Percentiles rank a stretch among this genome's conserved stretches.
Evolutionary conservation across 1,140 invertebrate species (phyloP).

Genomic region (Sycobia sp.): DNA sequence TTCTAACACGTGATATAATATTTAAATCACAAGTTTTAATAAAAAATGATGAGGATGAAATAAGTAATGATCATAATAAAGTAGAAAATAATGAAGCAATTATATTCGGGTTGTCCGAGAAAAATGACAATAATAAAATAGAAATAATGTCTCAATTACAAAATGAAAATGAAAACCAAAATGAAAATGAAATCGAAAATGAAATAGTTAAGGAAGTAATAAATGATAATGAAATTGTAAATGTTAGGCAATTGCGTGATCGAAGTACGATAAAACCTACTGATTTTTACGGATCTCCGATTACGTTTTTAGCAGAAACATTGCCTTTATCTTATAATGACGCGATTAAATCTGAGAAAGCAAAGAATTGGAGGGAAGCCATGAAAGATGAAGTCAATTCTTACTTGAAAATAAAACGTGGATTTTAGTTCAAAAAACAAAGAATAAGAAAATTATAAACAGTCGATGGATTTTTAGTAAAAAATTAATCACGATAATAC

Average conservation of each 20-base stretch:
- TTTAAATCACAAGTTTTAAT: conserved; percentile 14
- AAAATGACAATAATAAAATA: neutral
- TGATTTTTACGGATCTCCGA: conserved; percentile 23
- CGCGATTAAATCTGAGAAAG: neutral
- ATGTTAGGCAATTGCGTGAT: too few species aligned
- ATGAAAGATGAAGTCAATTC: conserved; percentile 3
- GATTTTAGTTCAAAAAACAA: too few species aligned
- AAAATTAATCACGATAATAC: conserved; percentile 24
- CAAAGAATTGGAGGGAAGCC: conserved; percentile 1
- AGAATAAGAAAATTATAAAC: too few species aligned
- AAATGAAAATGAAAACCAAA: too few species aligned
- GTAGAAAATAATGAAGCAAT: neutral
- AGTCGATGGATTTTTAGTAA: too few species aligned
- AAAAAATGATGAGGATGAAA: too few species aligned
- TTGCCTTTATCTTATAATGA: conserved; percentile 13
- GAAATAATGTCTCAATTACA: too few species aligned
- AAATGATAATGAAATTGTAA: too few species aligned
- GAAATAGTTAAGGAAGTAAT: too few species aligned
- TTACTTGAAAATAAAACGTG: too few species aligned
- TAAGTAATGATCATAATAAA: neutral
- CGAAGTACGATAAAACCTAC: conserved; percentile 10
- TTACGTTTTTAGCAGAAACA: conserved; percentile 9
- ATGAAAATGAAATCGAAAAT: too few species aligned
- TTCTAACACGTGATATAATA: conserved; percentile 11
- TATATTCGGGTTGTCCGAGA: neutral